phyloP scores from a whole-genome alignment of 2,888 invertebrate genomes.

The Apamea monoglypha region DNA sequence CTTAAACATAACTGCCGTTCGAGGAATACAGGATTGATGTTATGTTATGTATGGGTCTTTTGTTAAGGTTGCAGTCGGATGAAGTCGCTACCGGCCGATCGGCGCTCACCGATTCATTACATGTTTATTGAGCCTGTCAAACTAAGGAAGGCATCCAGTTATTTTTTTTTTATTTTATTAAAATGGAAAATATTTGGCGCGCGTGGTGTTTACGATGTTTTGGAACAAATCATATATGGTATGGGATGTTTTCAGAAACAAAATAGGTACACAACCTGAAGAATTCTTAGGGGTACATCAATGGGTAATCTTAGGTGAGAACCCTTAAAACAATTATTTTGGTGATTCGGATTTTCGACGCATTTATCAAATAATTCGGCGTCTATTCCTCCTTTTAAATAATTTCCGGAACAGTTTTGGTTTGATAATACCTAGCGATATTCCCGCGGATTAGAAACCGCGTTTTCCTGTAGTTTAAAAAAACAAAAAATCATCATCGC shows the following conservation, averaged over 20 bases:
- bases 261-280: background rate
- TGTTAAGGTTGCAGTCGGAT: background rate
- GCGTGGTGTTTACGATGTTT: background rate
- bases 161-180: background rate
- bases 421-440: background rate
- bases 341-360: background rate
- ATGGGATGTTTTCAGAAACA: background rate
- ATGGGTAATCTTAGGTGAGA: background rate
- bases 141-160: background rate
- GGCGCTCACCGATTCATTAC: background rate
- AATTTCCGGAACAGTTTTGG: background rate
- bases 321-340: background rate
- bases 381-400: background rate
- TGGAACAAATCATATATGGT: no score
- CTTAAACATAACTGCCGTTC: no score
- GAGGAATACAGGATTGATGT: background rate
- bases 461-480: background rate
- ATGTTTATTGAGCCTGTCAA: background rate
- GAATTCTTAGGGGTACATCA: background rate
- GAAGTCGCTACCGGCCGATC: background rate
- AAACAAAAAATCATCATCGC: background rate
- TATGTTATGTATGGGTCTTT: background rate
- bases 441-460: background rate
- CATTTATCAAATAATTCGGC: background rate
- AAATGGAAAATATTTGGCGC: background rate